Evolutionary conservation across 1,140 invertebrate genomes (phyloP), one percentile per base, ranked within the genome.

Genomic region (Papilio aristodemus): DNA sequence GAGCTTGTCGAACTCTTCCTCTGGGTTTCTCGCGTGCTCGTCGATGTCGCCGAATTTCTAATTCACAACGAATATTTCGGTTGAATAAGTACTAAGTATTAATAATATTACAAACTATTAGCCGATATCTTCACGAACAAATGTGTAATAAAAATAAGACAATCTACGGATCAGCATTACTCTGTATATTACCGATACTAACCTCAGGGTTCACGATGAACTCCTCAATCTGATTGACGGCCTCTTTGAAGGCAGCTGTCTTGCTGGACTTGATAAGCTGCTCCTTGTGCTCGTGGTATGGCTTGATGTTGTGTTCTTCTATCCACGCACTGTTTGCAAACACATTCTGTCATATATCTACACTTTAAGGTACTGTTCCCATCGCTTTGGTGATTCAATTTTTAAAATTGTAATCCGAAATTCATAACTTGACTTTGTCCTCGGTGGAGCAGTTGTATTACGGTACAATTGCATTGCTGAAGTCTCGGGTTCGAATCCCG

Each of bases 191-290:
- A 6, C 2, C 27, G 27, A 32, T n/a, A 91, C 90, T 91, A 86
- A 93, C 95, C 87, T 94, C 93, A 73, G 94, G 94, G 85, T 95
- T 93, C n/a, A 93, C 91, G 71, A 97, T 95, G 78, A 94, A 97
- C 38, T 97, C 95, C 83, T 98, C 97, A 81, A 98, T 98, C 72
- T 96, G 95, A 74, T 94, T 93, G 71, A 97, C 93, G 8, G 97
- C 98, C 70, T 97, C 96, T 84, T 96, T 96, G 83, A 98, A 98
- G 1, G 93, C 93, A 7, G 92, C 91, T 6, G 95, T 95, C 86
- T 98, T 97, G 82, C 95, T 95, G 17, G 95, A 93, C 81, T 95
- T 96, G 17, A 94, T 93, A 60, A 97, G 92, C 74, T 96, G 94
- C 38, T 97, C 95, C 91, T 97, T 98, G 86, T 93, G 96, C 73